Evolutionary conservation across 2,888 invertebrate genomes (phyloP).

Genomic region (Escarpia spicata): DNA sequence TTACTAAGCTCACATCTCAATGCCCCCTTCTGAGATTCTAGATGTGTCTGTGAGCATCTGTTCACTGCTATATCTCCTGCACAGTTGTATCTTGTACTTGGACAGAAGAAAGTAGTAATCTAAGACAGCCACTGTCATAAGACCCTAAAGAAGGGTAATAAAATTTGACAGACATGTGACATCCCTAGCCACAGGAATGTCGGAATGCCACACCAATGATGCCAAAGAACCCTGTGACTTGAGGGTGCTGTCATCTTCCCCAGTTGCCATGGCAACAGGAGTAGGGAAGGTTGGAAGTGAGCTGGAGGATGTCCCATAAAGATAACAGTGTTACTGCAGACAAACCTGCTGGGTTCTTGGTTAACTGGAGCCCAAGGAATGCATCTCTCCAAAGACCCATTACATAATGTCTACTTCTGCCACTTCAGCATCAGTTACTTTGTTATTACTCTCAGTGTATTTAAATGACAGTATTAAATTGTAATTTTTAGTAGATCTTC

Average conservation of each 20-base stretch:
- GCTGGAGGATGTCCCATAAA: background rate
- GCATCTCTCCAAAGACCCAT: background rate
- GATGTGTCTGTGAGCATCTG: background rate
- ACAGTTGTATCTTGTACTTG: background rate
- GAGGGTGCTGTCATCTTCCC: background rate
- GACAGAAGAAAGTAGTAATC: background rate
- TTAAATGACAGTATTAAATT: background rate
- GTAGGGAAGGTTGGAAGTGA: background rate
- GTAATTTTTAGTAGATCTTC: background rate
- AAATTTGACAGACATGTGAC: constrained; percentile 3
- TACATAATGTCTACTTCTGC: background rate
- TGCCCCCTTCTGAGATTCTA: no score
- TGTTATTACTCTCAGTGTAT: background rate
- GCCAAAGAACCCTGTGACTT: background rate
- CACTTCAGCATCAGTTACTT: background rate
- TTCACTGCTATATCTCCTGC: background rate
- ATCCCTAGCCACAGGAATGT: background rate
- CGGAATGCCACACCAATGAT: background rate
- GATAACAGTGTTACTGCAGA: constrained; percentile 5
- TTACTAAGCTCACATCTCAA: no score
- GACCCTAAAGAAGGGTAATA: background rate
- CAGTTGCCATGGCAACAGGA: background rate
- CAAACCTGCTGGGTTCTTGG: background rate
- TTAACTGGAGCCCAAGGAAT: background rate
- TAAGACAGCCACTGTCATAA: background rate